phyloP scores from a whole-genome alignment of 2,113 vertebrate genomes.

The Apus apus region DNA sequence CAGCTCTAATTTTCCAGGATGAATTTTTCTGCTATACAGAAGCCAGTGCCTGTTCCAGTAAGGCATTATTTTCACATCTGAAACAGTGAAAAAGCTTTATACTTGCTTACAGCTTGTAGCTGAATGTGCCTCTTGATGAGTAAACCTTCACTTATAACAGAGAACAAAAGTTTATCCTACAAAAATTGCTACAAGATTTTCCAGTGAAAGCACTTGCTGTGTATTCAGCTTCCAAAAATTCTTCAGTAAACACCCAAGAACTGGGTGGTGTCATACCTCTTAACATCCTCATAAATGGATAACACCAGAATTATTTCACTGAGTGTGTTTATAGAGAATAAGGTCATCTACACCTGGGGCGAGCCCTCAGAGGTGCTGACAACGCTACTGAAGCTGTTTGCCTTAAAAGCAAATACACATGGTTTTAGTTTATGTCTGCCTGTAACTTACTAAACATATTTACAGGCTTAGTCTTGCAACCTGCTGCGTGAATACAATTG shows the following conservation, averaged over 20 bases:
- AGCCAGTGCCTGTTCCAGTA: not conserved
- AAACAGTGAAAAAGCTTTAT: conserved; percentile 1
- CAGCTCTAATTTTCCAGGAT: not conserved
- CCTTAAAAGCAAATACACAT: conserved; percentile 77
- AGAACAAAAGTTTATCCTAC: not conserved
- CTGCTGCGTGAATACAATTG: conserved; percentile 70
- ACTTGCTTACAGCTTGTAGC: not conserved
- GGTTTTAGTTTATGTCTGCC: conserved; percentile 71
- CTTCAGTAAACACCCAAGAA: not conserved
- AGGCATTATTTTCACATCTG: not conserved
- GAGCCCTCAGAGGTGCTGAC: conserved; percentile 65
- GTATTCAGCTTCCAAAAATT: conserved; percentile 35
- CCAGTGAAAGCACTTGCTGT: not conserved
- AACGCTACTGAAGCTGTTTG: conserved; percentile 65
- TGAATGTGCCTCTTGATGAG: not conserved
- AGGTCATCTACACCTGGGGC: conserved; percentile 36
- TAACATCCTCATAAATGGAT: conserved; percentile 55
- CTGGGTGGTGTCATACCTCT: conserved; percentile 3
- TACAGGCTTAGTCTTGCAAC: conserved; percentile 65
- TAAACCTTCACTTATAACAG: not conserved
- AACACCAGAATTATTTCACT: conserved; percentile 64
- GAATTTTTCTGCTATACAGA: not conserved
- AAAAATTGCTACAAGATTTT: conserved; percentile 45
- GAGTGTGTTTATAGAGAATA: conserved; percentile 59
- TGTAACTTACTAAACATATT: conserved; percentile 68